Evolutionary conservation across 2,797 vertebrate genomes (phyloP).

Genomic region (Sarcoramphus papa): DNA sequence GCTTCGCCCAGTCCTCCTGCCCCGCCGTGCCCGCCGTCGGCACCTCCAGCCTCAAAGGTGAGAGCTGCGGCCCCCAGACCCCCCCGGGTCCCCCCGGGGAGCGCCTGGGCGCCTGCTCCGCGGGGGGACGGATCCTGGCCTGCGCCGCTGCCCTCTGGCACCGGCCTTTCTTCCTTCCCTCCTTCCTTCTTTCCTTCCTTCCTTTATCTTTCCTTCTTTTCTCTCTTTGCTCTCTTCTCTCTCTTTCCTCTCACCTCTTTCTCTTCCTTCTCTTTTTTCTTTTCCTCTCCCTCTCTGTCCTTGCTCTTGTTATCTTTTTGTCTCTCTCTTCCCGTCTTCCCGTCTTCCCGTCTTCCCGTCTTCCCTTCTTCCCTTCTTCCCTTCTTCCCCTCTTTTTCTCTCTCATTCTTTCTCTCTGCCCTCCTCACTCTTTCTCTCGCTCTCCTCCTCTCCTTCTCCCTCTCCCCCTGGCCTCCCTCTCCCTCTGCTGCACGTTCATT

Average conservation of each 20-base stretch:
- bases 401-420: too few species aligned
- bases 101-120: neutral
- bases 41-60: slow-evolving; percentile 93
- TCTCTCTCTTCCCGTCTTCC: neutral
- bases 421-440: neutral
- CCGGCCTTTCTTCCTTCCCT: too few species aligned
- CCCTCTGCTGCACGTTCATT: neutral
- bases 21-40: slow-evolving; percentile 86
- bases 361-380: neutral
- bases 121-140: neutral
- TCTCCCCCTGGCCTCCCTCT: neutral
- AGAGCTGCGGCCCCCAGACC: neutral
- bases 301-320: neutral
- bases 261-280: too few species aligned
- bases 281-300: too few species aligned
- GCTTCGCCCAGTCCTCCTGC: slow-evolving; percentile 89
- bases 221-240: neutral
- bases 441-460: neutral
- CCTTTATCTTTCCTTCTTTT: neutral
- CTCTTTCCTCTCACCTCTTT: too few species aligned
- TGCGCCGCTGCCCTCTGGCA: neutral
- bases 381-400: too few species aligned
- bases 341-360: fast-evolving
- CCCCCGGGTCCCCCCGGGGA: too few species aligned
- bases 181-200: neutral